Conservation (phyloP, 2,888 invertebrate species). For the Drosophila ustulata region DNA sequence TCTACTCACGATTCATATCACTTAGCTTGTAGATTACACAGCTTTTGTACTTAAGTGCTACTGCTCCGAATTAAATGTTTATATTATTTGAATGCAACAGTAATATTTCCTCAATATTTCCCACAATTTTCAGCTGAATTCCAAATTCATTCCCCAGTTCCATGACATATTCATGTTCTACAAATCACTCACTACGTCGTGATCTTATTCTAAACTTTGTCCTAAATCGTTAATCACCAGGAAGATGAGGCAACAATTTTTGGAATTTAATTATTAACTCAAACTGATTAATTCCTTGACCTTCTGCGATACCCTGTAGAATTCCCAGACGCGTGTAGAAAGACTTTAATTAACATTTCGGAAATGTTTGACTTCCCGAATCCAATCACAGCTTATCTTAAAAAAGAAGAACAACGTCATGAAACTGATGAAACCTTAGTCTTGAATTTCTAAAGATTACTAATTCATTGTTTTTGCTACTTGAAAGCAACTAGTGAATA, state of each 20-base stretch:
- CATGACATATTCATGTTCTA: too few species aligned
- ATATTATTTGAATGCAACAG: conserved; percentile 13
- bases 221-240: not conserved
- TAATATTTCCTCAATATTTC: not conserved
- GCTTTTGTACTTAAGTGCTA: conserved; percentile 36
- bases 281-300: not conserved
- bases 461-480: not conserved
- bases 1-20: conserved; percentile 7
- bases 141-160: not conserved
- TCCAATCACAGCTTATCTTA: not conserved
- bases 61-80: conserved; percentile 21
- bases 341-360: not conserved
- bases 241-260: not conserved
- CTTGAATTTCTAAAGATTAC: conserved; percentile 2
- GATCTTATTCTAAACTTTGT: not conserved
- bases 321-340: not conserved
- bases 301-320: not conserved
- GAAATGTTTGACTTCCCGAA: not conserved
- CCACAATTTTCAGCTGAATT: not conserved
- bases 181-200: not conserved
- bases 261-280: not conserved
- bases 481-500: not conserved
- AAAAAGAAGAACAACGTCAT: not conserved
- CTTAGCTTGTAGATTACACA: conserved; percentile 15
- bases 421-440: conserved; percentile 3